Percentiles rank a stretch among this genome's conserved stretches.
Conservation (phyloP, 2,888 invertebrate species). For the Leucophenga maculata region DNA sequence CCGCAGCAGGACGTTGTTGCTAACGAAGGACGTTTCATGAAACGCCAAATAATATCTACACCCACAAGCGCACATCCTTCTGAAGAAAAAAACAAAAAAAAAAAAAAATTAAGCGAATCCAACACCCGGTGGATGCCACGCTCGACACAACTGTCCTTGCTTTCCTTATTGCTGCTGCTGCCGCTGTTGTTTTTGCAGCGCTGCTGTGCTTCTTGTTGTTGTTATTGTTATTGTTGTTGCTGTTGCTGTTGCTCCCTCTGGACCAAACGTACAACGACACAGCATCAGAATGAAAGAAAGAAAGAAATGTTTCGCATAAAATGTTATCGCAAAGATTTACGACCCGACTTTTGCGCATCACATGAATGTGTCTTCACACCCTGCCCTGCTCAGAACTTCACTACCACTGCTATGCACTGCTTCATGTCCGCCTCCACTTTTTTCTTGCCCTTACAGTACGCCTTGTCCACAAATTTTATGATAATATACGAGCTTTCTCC, state of each 20-base stretch:
- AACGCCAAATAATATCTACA: neutral
- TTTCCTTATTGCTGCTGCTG: constrained; percentile 51
- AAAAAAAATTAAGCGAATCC: neutral
- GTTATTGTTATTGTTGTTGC: constrained; percentile 24
- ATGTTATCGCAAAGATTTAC: constrained; percentile 74
- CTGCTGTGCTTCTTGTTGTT: neutral
- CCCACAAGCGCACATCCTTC: constrained; percentile 16
- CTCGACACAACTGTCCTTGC: constrained; percentile 32
- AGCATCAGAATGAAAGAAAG: constrained; percentile 53
- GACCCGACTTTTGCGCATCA: constrained; percentile 73
- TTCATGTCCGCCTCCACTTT: neutral
- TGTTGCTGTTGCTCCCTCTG: constrained; percentile 53
- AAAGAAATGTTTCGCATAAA: constrained; percentile 73
- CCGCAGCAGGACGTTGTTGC: neutral
- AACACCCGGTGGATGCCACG: neutral
- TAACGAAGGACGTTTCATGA: constrained; percentile 8
- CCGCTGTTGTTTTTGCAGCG: constrained; percentile 27
- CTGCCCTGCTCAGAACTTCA: constrained; percentile 34
- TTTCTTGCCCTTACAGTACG: neutral
- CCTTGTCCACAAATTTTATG: constrained; percentile 67
- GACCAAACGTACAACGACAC: constrained; percentile 36
- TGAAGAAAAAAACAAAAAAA: neutral
- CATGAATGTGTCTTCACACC: constrained; percentile 49
- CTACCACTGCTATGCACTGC: constrained; percentile 3
- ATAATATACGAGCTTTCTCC: constrained; percentile 73